Percentiles rank a stretch among this genome's conserved stretches.
Conservation (phyloP, 37 sponge, comb jelly and placozoan species). For the Tethya wilhelma region DNA sequence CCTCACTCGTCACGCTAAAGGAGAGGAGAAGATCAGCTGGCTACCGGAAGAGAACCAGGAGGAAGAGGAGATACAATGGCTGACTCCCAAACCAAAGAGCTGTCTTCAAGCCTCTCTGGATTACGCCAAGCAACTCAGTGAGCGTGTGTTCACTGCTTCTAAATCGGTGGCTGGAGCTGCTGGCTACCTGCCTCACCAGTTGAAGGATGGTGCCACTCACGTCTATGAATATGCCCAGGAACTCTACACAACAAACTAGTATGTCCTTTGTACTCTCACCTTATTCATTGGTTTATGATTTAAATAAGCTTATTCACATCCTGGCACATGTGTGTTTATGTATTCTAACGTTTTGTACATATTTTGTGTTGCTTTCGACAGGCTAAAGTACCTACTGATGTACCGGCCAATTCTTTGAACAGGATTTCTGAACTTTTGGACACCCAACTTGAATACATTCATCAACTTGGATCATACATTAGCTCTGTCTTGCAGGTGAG, state of each 20-base stretch:
- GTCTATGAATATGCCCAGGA: slow-evolving; percentile 50
- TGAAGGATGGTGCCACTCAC: slow-evolving; percentile 45
- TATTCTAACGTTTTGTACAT: too few relatives aligned
- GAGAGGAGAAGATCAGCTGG: slow-evolving; percentile 15
- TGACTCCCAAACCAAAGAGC: slow-evolving; percentile 24
- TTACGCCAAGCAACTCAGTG: slow-evolving; percentile 50
- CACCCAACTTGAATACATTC: slow-evolving; percentile 48
- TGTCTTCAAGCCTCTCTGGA: slow-evolving; percentile 41
- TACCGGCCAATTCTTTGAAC: slow-evolving; percentile 37
- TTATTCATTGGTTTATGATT: not conserved
- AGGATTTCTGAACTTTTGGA: slow-evolving; percentile 53
- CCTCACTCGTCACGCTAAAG: not conserved
- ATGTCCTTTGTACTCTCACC: not conserved
- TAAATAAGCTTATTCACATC: not conserved
- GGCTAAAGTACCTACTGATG: slow-evolving; percentile 56
- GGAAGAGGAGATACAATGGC: slow-evolving; percentile 41
- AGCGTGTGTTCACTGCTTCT: slow-evolving; percentile 27
- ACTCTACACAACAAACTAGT: slow-evolving; percentile 61
- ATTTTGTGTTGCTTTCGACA: too few relatives aligned
- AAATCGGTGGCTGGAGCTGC: slow-evolving; percentile 42
- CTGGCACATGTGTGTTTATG: too few relatives aligned
- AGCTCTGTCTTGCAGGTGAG: slow-evolving; percentile 39
- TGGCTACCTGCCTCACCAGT: slow-evolving; percentile 48
- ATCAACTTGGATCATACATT: slow-evolving; percentile 52
- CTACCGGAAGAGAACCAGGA: slow-evolving; percentile 35